phyloP scores from a whole-genome alignment of 2,113 vertebrate genomes.

The Marmota flaviventris region DNA sequence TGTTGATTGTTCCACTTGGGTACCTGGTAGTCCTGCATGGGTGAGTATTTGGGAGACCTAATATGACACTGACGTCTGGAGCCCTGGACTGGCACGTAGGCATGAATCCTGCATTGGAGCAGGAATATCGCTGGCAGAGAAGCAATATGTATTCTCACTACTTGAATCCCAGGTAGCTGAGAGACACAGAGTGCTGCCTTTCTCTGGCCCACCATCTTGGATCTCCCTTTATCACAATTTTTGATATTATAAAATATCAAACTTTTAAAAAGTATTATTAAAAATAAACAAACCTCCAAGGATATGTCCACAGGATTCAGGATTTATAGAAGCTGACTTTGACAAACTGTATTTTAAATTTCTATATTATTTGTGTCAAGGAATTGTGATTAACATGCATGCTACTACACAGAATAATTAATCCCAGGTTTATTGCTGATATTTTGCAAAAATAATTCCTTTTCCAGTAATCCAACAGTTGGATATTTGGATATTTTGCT shows the following conservation, averaged over 20 bases:
- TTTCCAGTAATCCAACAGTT: neutral
- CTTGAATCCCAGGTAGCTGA: too few relatives aligned
- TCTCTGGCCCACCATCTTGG: too few relatives aligned
- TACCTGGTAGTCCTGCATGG: too few relatives aligned
- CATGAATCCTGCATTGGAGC: too few relatives aligned
- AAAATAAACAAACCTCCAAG: neutral
- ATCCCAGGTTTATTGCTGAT: neutral
- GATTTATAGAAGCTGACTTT: neutral
- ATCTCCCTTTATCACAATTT: neutral
- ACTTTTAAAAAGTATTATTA: neutral
- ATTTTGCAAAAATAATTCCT: constrained; percentile 31
- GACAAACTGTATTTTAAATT: neutral
- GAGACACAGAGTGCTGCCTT: too few relatives aligned
- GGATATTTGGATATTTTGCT: neutral
- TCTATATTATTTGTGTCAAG: neutral
- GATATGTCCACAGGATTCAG: neutral
- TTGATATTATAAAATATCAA: neutral
- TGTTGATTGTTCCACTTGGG: too few relatives aligned
- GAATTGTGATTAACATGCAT: neutral
- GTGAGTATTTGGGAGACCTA: too few relatives aligned
- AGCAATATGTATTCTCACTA: too few relatives aligned
- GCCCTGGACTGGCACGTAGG: too few relatives aligned
- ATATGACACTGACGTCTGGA: too few relatives aligned
- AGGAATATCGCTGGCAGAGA: too few relatives aligned
- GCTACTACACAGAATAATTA: neutral